A percentile compares a stretch with the other conserved stretches of the same genome.
These are phyloP conservation scores for Andrena camellia DNA, from an alignment of 2,888 invertebrate species.

Conservation along the genomic window DNA sequence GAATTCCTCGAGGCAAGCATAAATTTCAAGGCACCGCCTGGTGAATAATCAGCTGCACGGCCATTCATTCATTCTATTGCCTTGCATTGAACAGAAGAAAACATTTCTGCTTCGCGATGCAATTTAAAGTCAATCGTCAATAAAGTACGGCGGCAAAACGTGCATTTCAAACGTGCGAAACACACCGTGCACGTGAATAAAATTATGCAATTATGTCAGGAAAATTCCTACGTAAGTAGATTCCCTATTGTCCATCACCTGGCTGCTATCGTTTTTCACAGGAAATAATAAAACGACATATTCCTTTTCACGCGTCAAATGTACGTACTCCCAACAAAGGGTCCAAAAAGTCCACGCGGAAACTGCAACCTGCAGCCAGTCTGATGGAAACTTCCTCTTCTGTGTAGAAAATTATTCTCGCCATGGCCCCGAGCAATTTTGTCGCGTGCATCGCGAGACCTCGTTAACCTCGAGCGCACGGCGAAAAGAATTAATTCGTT, in stretches of 20 bases:
- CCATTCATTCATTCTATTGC: neutral
- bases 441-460: slow-evolving; percentile 44
- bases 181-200: slow-evolving; percentile 16
- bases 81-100: neutral
- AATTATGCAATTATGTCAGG: slow-evolving; percentile 50
- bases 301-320: too few relatives aligned
- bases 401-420: slow-evolving; percentile 29
- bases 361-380: neutral
- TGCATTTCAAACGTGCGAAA: slow-evolving; percentile 10
- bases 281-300: neutral
- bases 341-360: neutral
- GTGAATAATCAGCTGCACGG: slow-evolving; percentile 14
- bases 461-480: slow-evolving; percentile 71
- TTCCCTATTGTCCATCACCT: slow-evolving; percentile 29
- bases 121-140: neutral
- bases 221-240: slow-evolving; percentile 34
- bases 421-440: slow-evolving; percentile 6
- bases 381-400: neutral
- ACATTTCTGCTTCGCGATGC: neutral
- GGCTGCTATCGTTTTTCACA: neutral
- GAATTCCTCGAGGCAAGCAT: slow-evolving; percentile 43
- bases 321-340: too few relatives aligned
- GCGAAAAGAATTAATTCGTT: slow-evolving; percentile 73
- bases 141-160: neutral
- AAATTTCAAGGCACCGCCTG: slow-evolving; percentile 17